Evolutionary conservation across 2,888 invertebrate species (phyloP).

Genomic region (Amblyjoppa fuscipennis): DNA sequence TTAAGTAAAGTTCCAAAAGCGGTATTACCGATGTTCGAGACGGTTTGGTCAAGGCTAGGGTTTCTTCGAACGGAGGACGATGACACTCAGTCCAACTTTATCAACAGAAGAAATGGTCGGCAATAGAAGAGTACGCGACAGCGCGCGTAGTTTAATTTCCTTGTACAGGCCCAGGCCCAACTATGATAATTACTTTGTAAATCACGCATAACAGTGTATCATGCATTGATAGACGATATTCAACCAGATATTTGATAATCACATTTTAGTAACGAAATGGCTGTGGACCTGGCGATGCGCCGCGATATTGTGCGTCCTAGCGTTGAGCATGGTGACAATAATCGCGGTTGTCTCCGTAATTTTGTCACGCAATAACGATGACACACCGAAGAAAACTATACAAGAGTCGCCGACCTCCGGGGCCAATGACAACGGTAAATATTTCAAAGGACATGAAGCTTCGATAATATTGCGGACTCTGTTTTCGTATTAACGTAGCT

Average conservation of each 20-base stretch:
- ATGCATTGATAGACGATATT: background rate
- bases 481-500: background rate
- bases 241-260: background rate
- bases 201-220: background rate
- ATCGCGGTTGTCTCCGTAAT: constrained; percentile 72
- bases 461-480: background rate
- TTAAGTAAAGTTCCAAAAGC: background rate
- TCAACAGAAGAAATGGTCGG: constrained; percentile 12
- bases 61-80: background rate
- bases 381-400: constrained; percentile 15
- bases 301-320: constrained; percentile 72
- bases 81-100: background rate
- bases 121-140: constrained; percentile 25
- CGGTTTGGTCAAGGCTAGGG: background rate
- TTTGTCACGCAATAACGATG: constrained; percentile 57
- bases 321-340: constrained; percentile 72
- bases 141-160: background rate
- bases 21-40: constrained; percentile 5
- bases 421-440: constrained; percentile 59
- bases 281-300: constrained; percentile 77
- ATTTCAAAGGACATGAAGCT: background rate
- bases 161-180: background rate
- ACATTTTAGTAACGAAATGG: constrained; percentile 76
- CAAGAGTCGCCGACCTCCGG: constrained; percentile 37
- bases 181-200: background rate